Conservation (phyloP, 1,140 invertebrate species). For the Augochlora pura region DNA sequence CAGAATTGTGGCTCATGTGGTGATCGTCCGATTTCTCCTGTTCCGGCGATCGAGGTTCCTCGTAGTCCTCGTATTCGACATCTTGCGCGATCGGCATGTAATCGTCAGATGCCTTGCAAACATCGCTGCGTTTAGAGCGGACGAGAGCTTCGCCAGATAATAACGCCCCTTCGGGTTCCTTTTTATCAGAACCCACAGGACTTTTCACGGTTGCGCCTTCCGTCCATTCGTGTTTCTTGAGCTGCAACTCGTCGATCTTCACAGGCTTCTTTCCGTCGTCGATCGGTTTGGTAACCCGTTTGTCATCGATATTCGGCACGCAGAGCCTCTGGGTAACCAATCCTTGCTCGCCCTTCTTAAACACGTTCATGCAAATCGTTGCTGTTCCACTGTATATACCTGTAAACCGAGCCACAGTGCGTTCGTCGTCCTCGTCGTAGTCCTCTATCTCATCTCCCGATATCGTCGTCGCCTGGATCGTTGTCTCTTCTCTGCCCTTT, state of each 20-base stretch:
- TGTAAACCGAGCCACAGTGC: not conserved
- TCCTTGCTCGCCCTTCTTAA: not conserved
- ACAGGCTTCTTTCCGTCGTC: not conserved
- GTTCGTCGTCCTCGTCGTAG: not conserved
- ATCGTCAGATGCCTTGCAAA: too few relatives aligned
- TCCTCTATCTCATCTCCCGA: not conserved
- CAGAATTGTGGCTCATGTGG: not conserved
- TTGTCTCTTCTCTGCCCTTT: not conserved
- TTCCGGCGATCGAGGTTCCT: too few relatives aligned
- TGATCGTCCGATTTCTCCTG: not conserved
- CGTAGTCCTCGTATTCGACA: not conserved
- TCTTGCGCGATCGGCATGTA: too few relatives aligned
- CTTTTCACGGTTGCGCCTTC: not conserved
- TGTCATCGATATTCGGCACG: not conserved
- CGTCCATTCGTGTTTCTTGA: not conserved
- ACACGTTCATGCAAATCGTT: conserved; percentile 8
- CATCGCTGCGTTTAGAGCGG: not conserved
- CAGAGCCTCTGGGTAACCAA: conserved; percentile 3
- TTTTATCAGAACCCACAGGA: not conserved
- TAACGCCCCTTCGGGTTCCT: too few relatives aligned
- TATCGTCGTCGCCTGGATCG: not conserved
- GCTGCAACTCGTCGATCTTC: not conserved
- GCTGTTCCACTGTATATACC: not conserved
- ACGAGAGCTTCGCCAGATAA: too few relatives aligned
- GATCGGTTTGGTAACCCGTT: too few relatives aligned